Base-by-base conservation (phyloP, 2,113 vertebrate genomes). In the Perca flavescens region DNA sequence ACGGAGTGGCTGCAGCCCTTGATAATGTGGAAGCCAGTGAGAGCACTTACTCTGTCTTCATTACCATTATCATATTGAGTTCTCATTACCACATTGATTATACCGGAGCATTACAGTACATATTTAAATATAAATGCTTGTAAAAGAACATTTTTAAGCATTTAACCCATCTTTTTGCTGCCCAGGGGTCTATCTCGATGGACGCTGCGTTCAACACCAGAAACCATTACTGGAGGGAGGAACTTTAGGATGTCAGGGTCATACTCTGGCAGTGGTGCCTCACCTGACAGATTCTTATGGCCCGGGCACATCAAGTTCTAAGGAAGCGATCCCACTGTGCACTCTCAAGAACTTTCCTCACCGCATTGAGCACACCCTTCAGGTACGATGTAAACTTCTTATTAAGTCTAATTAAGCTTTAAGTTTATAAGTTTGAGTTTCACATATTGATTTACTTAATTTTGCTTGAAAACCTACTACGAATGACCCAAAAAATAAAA, bases 1-100 rank as follows among this genome's bases (percentile, higher is more conserved):
- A 97, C 2, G 96, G 96, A 0, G 96, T 97, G 9, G 91, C 87
- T 53, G 96, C 96, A 0, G 97, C 97, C 1, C 85, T 99, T 60
- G 98, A 98, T 83, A 98, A 94, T 0, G 89, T 97, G 46, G 90
- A 97, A 70, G 96, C 96, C 43, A 95, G 97, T 99, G 87, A 97
- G 97, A 77, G 36, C 31, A 15, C 22, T 69, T 36, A 22, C 9
- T 52, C 4, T n/a, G 2, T 43, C 3, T 16, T 58, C 4, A 40
- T 49, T 19, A 22, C 17, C 5, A 46, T 28, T 46, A 25, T 19
- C 15, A 25, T 4, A 47, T 50, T 9, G 7, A 4, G 2, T 49
- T 22, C 6, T 65, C n/a, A 49, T 64, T 54, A 34, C 25, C 4
- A 47, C 13, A 14, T 58, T 17, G 11, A 56, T n/a, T 28, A n/a